A percentile compares a stretch with the other conserved stretches of the same genome.
These are phyloP conservation scores for Onychomys leucogaster DNA, from an alignment of 2,797 vertebrate species.

Conservation along the genomic window DNA sequence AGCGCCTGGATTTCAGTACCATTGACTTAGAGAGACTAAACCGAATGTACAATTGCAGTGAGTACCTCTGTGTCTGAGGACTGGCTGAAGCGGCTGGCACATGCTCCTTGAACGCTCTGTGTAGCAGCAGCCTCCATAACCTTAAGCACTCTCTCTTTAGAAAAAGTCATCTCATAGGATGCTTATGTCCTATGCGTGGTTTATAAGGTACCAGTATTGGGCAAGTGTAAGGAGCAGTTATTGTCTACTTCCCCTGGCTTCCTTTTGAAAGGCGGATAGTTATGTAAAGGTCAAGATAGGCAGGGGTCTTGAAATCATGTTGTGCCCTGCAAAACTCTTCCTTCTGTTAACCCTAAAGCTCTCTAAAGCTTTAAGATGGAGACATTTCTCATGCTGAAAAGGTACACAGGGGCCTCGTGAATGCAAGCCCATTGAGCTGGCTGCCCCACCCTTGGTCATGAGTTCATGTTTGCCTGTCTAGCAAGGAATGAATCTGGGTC, in stretches of 20 bases:
- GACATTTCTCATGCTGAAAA: not conserved
- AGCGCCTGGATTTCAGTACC: slow-evolving; percentile 93
- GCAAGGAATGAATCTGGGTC: not conserved
- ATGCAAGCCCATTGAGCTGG: not conserved
- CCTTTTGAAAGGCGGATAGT: not conserved
- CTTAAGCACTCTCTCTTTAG: not conserved
- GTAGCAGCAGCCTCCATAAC: not conserved
- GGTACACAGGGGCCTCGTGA: not conserved
- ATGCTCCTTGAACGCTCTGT: not conserved
- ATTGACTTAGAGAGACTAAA: slow-evolving; percentile 93
- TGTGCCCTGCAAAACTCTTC: not conserved
- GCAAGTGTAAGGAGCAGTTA: not conserved
- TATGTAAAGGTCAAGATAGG: not conserved
- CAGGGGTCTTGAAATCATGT: not conserved
- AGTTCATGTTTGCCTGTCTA: not conserved
- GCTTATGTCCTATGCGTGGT: not conserved
- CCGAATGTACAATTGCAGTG: slow-evolving; percentile 97
- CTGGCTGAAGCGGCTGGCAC: fast-evolving
- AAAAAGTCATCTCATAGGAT: not conserved
- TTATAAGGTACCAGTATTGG: not conserved
- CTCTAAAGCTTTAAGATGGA: not conserved
- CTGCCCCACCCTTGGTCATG: not conserved
- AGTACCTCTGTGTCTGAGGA: slow-evolving; percentile 78
- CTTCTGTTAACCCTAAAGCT: not conserved
- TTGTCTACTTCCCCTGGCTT: not conserved